Evolutionary conservation across 2,888 invertebrate species (phyloP).

Genomic region (Microctonus aethiopoides): DNA sequence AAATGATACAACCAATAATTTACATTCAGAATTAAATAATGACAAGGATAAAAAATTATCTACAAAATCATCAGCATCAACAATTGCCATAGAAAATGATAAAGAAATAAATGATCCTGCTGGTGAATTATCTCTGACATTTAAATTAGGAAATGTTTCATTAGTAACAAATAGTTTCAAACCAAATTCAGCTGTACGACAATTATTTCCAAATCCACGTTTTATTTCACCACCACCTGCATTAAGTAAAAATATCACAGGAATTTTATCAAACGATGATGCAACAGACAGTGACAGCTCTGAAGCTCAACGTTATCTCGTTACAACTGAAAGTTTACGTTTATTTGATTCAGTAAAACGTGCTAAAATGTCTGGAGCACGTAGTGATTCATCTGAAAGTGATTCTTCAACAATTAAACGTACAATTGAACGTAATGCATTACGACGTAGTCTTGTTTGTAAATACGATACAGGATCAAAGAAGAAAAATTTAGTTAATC

Average conservation of each 20-base stretch:
- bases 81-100: slow-evolving; percentile 18
- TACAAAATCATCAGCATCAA: background rate
- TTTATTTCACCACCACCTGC: slow-evolving; percentile 74
- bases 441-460: slow-evolving; percentile 79
- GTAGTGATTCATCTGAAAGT: slow-evolving; percentile 62
- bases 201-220: slow-evolving; percentile 80
- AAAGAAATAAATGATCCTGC: slow-evolving; percentile 60
- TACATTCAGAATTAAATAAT: background rate
- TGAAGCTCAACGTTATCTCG: slow-evolving; percentile 69
- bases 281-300: slow-evolving; percentile 66
- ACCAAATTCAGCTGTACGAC: slow-evolving; percentile 86
- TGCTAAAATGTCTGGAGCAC: slow-evolving; percentile 67
- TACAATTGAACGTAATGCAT: slow-evolving; percentile 85
- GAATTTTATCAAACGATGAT: slow-evolving; percentile 43
- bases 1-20: slow-evolving; percentile 7
- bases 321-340: slow-evolving; percentile 82
- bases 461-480: slow-evolving; percentile 73
- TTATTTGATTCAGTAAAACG: slow-evolving; percentile 76
- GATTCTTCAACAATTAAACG: slow-evolving; percentile 70
- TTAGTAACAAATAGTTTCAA: slow-evolving; percentile 71
- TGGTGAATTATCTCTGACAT: slow-evolving; percentile 71
- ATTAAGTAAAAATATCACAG: slow-evolving; percentile 43
- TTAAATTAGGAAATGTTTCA: slow-evolving; percentile 71
- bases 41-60: slow-evolving; percentile 6
- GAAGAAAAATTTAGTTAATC: slow-evolving; percentile 69